Percentiles rank a stretch among this genome's conserved stretches.
Evolutionary conservation across 2,797 vertebrate genomes (phyloP).

Genomic region (Rhabdophis nuchalis): DNA sequence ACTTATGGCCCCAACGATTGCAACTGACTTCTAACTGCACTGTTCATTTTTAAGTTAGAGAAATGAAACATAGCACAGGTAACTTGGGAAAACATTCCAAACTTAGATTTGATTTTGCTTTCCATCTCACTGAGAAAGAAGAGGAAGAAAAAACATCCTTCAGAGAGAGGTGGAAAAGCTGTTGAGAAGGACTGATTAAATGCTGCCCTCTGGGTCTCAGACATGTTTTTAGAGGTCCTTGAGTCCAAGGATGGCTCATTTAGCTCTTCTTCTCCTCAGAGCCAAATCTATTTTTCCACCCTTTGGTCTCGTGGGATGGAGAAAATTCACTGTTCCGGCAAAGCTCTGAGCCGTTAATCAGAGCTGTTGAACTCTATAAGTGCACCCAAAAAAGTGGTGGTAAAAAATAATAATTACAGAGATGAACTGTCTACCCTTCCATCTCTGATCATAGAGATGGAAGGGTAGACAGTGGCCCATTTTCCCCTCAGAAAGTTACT

Average conservation of each 20-base stretch:
- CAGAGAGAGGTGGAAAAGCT: neutral
- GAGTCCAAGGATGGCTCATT: neutral
- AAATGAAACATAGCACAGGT: neutral
- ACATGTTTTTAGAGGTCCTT: neutral
- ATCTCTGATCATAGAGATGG: neutral
- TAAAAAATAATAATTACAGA: neutral
- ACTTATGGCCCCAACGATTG: neutral
- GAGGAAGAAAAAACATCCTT: neutral
- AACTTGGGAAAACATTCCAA: neutral
- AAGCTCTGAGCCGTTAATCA: neutral
- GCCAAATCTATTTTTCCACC: neutral
- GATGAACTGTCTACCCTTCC: neutral
- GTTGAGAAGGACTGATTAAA: neutral
- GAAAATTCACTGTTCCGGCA: neutral
- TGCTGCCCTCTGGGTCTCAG: neutral
- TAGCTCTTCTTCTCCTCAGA: neutral
- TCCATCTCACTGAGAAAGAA: neutral
- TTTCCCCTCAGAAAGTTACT: neutral
- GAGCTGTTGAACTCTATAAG: neutral
- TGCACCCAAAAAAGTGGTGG: neutral
- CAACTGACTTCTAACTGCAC: neutral
- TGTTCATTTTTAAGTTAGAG: neutral
- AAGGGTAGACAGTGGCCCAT: neutral
- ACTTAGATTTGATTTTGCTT: neutral
- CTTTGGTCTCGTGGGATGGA: neutral